Percentiles rank a stretch among this genome's conserved stretches.
These are phyloP conservation scores for Anoplopoma fimbria DNA, from an alignment of 2,113 vertebrate genomes.

Conservation along the genomic window DNA sequence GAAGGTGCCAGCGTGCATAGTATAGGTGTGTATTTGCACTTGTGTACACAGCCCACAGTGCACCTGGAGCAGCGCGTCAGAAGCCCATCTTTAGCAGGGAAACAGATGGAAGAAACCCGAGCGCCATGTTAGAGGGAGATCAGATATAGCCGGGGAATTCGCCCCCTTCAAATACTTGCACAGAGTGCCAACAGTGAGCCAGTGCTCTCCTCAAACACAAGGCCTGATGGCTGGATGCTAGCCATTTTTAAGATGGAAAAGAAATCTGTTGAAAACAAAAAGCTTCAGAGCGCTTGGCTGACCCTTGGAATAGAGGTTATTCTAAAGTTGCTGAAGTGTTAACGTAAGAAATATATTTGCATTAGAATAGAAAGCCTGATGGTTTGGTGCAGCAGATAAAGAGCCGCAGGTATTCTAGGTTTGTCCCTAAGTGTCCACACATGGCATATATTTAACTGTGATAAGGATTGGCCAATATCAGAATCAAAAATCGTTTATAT, in stretches of 20 bases:
- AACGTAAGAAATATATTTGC: slow-evolving; percentile 14
- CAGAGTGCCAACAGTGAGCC: slow-evolving; percentile 49
- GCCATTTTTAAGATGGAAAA: slow-evolving; percentile 36
- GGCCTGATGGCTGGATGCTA: slow-evolving; percentile 33
- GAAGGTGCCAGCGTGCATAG: slow-evolving; percentile 34
- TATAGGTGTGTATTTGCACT: slow-evolving; percentile 54
- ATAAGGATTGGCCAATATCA: too few relatives aligned
- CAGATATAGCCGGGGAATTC: slow-evolving; percentile 61
- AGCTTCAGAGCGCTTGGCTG: slow-evolving; percentile 16
- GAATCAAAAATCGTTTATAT: background rate
- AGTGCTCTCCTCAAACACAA: slow-evolving; percentile 44
- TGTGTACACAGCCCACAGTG: slow-evolving; percentile 65
- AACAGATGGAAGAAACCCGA: slow-evolving; percentile 73
- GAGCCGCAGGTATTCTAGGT: background rate
- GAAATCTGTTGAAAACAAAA: slow-evolving; percentile 21
- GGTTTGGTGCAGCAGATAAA: slow-evolving; percentile 12
- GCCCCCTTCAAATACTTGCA: slow-evolving; percentile 55
- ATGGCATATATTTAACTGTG: slow-evolving; percentile 7
- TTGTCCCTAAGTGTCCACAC: slow-evolving; percentile 37
- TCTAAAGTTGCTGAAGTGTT: slow-evolving; percentile 28
- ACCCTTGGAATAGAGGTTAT: slow-evolving; percentile 38
- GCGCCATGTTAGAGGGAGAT: slow-evolving; percentile 44
- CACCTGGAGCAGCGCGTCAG: slow-evolving; percentile 68
- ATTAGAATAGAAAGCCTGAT: slow-evolving; percentile 14
- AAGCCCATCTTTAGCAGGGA: slow-evolving; percentile 62